Evolutionary conservation across 2,797 vertebrate genomes (phyloP).

Genomic region (Holocentrus rufus): DNA sequence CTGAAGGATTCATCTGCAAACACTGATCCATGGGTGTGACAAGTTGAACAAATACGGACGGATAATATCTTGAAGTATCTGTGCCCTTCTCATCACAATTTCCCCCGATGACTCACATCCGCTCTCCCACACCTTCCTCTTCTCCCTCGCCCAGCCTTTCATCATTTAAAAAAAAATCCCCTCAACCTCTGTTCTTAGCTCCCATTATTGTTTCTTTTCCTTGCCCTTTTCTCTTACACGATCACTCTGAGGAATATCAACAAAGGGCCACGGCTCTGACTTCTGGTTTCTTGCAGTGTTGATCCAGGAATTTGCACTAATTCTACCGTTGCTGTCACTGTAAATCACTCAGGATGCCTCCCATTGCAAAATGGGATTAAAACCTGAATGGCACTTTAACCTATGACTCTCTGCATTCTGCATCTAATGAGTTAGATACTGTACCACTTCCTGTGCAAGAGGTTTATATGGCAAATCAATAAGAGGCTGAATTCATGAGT

Average conservation of each 20-base stretch:
- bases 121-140: neutral
- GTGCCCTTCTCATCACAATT: neutral
- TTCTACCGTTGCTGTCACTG: conserved; percentile 1
- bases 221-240: conserved; percentile 5
- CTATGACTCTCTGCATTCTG: too few species aligned
- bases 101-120: neutral
- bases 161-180: neutral
- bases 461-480: too few species aligned
- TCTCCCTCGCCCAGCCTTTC: neutral
- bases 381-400: too few species aligned
- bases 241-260: neutral
- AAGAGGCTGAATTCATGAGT: neutral
- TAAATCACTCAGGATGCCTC: neutral
- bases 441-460: too few species aligned
- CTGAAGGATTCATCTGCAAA: too few species aligned
- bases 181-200: neutral
- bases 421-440: too few species aligned
- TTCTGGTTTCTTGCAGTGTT: conserved; percentile 27
- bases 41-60: too few species aligned
- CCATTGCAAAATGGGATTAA: too few species aligned
- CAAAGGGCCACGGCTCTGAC: conserved; percentile 12
- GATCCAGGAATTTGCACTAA: conserved; percentile 17
- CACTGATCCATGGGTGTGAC: too few species aligned
- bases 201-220: neutral
- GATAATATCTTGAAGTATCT: too few species aligned